A percentile compares a stretch with the other conserved stretches of the same genome.
phyloP scores from a whole-genome alignment of 2,113 vertebrate genomes.

The Girardinichthys multiradiatus region DNA sequence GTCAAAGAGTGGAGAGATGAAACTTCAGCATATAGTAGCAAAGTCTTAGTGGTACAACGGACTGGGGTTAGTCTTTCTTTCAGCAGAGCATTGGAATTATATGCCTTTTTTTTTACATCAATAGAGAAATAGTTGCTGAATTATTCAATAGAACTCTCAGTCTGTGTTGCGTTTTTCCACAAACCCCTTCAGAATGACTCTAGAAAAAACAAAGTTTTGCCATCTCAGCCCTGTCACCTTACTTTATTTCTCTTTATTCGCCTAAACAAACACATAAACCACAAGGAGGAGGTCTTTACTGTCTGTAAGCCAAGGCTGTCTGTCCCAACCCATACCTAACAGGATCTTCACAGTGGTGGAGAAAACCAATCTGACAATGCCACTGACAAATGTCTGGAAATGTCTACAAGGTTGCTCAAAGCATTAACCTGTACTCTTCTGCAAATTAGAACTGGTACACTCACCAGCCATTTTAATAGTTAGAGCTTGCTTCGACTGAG shows the following conservation, averaged over 20 bases:
- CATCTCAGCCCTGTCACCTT: slow-evolving; percentile 49
- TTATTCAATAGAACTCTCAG: not conserved
- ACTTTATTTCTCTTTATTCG: slow-evolving; percentile 48
- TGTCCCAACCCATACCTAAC: slow-evolving; percentile 48
- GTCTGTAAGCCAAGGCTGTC: slow-evolving; percentile 38
- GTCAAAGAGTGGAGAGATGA: slow-evolving; percentile 1
- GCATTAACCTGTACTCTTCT: slow-evolving; percentile 33
- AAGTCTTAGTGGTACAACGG: not conserved
- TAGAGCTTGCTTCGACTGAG: not conserved
- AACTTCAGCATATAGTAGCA: not conserved
- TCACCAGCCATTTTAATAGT: not conserved
- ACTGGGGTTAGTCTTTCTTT: not conserved
- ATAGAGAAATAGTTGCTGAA: not conserved
- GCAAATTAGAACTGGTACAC: not conserved
- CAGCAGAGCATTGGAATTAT: not conserved
- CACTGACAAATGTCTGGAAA: slow-evolving; percentile 21
- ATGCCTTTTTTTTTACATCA: not conserved
- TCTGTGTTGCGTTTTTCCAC: not conserved
- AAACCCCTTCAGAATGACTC: slow-evolving; percentile 20
- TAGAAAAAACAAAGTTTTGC: slow-evolving; percentile 44
- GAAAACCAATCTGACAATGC: slow-evolving; percentile 40
- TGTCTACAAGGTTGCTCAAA: slow-evolving; percentile 27
- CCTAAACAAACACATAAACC: slow-evolving; percentile 9
- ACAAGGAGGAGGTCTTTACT: slow-evolving; percentile 35
- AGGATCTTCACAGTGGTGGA: slow-evolving; percentile 45